Base-by-base conservation (phyloP, 2,888 invertebrate species). In the Epinotia brunnichana region DNA sequence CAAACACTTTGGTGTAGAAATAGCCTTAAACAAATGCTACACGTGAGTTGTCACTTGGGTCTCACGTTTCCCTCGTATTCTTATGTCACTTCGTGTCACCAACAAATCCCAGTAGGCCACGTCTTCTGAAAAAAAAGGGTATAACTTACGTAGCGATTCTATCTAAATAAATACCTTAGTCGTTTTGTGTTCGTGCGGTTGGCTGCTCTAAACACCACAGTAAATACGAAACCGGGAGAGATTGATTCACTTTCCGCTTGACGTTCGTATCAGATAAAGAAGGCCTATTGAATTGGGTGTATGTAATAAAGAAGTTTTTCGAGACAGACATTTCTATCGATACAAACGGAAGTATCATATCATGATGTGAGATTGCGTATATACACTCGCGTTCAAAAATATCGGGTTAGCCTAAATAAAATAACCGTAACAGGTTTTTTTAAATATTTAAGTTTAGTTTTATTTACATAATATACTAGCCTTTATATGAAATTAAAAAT, bases 161-260 rank as follows among this genome's bases (percentile, higher is more conserved):
- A 29, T 15, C 21, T 5, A n/a, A 3, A 29, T 48, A 24, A 9
- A n/a, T n/a, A n/a, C n/a, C n/a, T n/a, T n/a, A n/a, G 24, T 44
- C 44, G n/a, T 62, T 24, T 24, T 24, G 44, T 44, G 15, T 7
- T 29, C 24, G 10, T 44, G 10, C 5, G 4, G 5, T 9, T 24
- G 9, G 15, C 3, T n/a, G 48, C 10, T 17, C 39, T 24, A 17
- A 51, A 21, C 29, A 56, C 3, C 41, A 13, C 19, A 15, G 41
- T n/a, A 61, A 62, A 62, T 62, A 62, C 44, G 62, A 62, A 63
- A 24, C 51, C 29, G 13, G 17, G 29, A 63, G 17, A 48, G 51
- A 29, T 29, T 24, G 62, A 29, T 63, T 35, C 48, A 29, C 17
- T 19, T 13, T 63, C 29, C 51, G 29, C 29, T 57, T n/a, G 24